A percentile compares a stretch with the other conserved stretches of the same genome.
Conservation (phyloP, 2,797 vertebrate species). For the Pitangus sulphuratus region DNA sequence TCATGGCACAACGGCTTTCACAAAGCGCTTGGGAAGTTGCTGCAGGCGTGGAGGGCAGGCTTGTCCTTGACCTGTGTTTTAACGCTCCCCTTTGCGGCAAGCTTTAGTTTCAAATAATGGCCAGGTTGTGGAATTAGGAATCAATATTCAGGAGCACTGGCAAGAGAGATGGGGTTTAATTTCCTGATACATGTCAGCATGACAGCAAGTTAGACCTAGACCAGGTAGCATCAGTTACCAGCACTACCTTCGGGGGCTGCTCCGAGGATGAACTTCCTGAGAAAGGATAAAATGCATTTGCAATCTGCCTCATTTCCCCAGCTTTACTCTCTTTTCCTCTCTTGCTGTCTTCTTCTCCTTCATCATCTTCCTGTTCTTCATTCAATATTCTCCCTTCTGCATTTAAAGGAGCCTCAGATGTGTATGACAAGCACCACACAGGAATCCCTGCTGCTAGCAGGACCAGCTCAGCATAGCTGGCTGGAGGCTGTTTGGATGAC, state of each 20-base stretch:
- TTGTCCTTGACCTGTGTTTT: conserved; percentile 56
- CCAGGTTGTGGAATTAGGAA: conserved; percentile 53
- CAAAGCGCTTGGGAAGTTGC: conserved; percentile 17
- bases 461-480: not conserved
- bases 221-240: conserved; percentile 56
- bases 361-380: not conserved
- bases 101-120: conserved; percentile 65
- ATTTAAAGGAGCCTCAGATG: not conserved
- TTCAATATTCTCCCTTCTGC: not conserved
- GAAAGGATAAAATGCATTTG: not conserved
- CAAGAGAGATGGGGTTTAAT: conserved; percentile 3
- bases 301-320: not conserved
- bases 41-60: conserved; percentile 1
- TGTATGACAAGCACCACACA: fast-evolving
- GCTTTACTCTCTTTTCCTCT: not conserved
- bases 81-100: not conserved
- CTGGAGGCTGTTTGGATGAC: not conserved
- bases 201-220: conserved; percentile 8
- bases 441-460: not conserved
- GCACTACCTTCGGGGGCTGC: not conserved
- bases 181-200: conserved; percentile 3
- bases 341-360: not conserved
- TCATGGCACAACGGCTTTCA: conserved; percentile 49
- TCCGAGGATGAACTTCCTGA: not conserved
- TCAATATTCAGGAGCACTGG: conserved; percentile 23